A percentile compares a stretch with the other conserved stretches of the same genome.
These are phyloP conservation scores for Nesoenas mayeri DNA, from an alignment of 2,113 vertebrate species.

Conservation along the genomic window DNA sequence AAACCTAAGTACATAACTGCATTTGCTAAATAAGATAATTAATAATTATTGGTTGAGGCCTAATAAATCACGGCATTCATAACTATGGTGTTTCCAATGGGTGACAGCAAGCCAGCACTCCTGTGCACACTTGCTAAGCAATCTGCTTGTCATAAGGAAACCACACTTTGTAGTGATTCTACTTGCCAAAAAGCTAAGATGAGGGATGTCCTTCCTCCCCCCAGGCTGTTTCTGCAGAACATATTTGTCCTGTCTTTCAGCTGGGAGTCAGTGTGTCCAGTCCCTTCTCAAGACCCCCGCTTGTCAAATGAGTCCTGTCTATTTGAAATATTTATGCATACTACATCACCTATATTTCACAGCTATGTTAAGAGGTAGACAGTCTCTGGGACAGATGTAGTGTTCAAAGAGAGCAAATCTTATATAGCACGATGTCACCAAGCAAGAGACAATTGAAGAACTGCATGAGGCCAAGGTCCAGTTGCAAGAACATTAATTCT, in stretches of 20 bases:
- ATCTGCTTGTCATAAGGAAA: not conserved
- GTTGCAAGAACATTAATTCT: constrained; percentile 39
- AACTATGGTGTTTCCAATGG: not conserved
- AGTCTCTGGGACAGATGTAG: not conserved
- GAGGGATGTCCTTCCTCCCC: not conserved
- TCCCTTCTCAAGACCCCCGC: not conserved
- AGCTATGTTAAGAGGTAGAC: not conserved
- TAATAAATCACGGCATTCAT: constrained; percentile 19
- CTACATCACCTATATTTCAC: constrained; percentile 48
- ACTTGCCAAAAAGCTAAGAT: not conserved
- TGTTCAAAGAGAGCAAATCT: constrained; percentile 39
- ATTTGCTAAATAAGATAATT: constrained; percentile 51
- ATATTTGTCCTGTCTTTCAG: not conserved
- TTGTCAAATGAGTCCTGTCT: constrained; percentile 26
- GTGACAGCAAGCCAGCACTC: not conserved
- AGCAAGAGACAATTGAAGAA: not conserved
- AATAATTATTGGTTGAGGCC: constrained; percentile 37
- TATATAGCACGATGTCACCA: not conserved
- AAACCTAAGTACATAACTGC: not conserved
- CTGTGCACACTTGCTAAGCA: not conserved
- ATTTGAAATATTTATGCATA: constrained; percentile 37
- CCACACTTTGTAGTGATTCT: not conserved
- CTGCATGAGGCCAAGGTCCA: constrained; percentile 45
- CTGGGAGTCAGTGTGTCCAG: not conserved
- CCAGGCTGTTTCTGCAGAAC: not conserved